Evolutionary conservation across 2,888 invertebrate species (phyloP).

Genomic region (Argyra leucocephala): DNA sequence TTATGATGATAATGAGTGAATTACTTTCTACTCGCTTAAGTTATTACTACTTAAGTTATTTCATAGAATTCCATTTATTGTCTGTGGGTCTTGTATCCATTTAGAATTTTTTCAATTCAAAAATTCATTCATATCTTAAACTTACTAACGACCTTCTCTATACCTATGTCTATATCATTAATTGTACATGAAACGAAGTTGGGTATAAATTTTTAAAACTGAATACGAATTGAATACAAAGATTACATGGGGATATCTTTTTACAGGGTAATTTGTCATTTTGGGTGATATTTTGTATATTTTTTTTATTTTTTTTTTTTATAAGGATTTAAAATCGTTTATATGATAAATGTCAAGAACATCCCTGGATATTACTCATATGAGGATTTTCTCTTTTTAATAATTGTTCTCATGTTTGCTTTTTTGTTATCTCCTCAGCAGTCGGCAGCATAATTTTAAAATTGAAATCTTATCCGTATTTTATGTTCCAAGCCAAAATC

Average conservation of each 20-base stretch:
- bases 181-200: too few relatives aligned
- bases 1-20: too few relatives aligned
- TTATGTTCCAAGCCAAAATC: too few relatives aligned
- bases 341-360: not conserved
- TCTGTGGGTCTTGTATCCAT: too few relatives aligned
- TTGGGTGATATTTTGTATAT: not conserved
- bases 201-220: too few relatives aligned
- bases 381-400: not conserved
- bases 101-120: too few relatives aligned
- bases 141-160: too few relatives aligned
- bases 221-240: not conserved
- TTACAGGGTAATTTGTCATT: not conserved
- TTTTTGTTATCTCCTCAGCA: not conserved
- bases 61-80: too few relatives aligned
- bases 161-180: too few relatives aligned
- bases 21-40: too few relatives aligned
- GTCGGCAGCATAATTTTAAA: not conserved
- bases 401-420: not conserved
- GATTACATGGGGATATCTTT: not conserved
- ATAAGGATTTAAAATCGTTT: not conserved
- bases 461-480: not conserved
- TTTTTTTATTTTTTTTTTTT: not conserved
- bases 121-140: too few relatives aligned
- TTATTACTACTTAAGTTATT: too few relatives aligned
- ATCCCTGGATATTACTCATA: not conserved